Base-by-base conservation (phyloP, 2,888 invertebrate genomes). In the Ypsolopha scabrella region DNA sequence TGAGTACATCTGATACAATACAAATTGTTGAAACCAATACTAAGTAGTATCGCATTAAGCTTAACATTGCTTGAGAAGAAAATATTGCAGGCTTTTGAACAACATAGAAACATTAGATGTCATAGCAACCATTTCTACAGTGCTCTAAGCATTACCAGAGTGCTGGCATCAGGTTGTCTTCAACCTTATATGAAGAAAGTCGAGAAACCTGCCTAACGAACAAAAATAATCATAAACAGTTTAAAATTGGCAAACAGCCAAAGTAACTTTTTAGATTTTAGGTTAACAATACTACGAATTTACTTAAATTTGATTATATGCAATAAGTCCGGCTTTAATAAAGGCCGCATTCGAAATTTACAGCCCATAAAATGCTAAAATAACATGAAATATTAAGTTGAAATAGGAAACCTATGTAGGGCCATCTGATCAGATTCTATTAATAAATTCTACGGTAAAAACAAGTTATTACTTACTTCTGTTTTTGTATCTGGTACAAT, bases 221-320 rank as follows among this genome's bases (percentile, higher is more conserved):
- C 78, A 70, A 68, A 83, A 82, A 85, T 85, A 85, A 39, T 75
- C 78, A 71, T 76, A 83, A 83, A 82, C 75, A 81, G 68, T 70
- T 67, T 59, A 56, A 60, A 62, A 63, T 72, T 82, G 83, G 85
- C 75, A 53, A 43, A 53, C 41, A 55, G 75, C 85, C 82, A 82
- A 72, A 49, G 8, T 14, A 8, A 9, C 6, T 37, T 13, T 35
- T 10, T 58, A 57, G 63, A 60, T 71, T 75, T 67, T 68, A 79
- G 79, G 80, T 81, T 83, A 78, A 24, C 24, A 24, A 24, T 24
- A 24, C 24, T 2, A 24, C 24, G 4, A 24, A 24, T 24, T 24
- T 24, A 24, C 2, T 3, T 3, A 4, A 24, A 24, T 3, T 24
- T 3, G 24, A 24, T 4, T 24, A 24, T 4, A 24, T 24, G 24